These are phyloP conservation scores for Tetheella fluctuosa DNA, from an alignment of 2,888 invertebrate genomes.

Conservation along the genomic window DNA sequence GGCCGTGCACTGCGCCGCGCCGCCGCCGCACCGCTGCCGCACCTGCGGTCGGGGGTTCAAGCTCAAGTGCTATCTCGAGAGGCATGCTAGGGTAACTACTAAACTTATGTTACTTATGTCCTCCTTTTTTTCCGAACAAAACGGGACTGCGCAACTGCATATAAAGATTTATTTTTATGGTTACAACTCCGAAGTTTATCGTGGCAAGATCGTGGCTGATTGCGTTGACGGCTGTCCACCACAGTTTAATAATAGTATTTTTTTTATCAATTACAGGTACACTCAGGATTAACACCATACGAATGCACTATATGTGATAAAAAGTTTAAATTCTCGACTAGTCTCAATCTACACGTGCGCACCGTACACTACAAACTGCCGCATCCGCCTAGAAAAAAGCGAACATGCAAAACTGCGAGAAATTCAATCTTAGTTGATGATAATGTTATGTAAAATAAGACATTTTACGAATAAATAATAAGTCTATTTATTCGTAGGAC, in stretches of 20 bases:
- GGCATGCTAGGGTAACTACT: conserved; percentile 36
- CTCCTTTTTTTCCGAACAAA: no score
- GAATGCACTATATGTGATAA: conserved; percentile 46
- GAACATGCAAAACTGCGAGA: conserved; percentile 13
- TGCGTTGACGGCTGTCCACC: no score
- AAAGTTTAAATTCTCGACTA: conserved; percentile 46
- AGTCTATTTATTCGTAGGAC: no score
- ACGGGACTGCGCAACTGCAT: no score
- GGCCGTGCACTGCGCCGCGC: conserved; percentile 28
- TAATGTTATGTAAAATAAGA: not conserved
- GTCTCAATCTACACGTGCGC: conserved; percentile 43
- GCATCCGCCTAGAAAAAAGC: conserved; percentile 39
- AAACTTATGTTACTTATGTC: no score
- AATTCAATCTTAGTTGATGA: not conserved
- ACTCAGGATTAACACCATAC: conserved; percentile 40
- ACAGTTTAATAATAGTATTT: not conserved
- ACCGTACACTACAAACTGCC: conserved; percentile 47
- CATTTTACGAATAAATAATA: no score
- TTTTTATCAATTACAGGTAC: conserved; percentile 38
- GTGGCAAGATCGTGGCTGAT: no score
- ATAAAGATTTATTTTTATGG: no score
- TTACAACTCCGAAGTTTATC: no score
- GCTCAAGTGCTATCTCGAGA: conserved; percentile 26
- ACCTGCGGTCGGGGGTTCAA: conserved; percentile 39
- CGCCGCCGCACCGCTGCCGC: conserved; percentile 35